Percentiles rank a stretch among this genome's conserved stretches.
Conservation (phyloP, 2,888 invertebrate species). For the Ochropleura leucogaster region DNA sequence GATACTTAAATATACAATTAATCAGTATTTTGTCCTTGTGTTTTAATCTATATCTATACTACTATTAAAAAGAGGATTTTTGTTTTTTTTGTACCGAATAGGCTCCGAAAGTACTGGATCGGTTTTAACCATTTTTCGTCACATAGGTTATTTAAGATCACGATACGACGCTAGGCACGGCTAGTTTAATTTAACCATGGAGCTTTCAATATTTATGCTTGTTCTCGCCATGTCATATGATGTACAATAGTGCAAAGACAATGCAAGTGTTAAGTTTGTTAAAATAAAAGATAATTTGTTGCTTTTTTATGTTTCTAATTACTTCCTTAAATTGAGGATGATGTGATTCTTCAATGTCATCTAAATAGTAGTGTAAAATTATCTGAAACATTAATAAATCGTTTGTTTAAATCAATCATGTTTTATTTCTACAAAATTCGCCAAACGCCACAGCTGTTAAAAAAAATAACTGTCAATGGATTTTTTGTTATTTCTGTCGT, state of each 20-base stretch:
- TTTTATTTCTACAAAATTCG: constrained; percentile 61
- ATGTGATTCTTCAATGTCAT: constrained; percentile 48
- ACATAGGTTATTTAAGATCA: too few species aligned
- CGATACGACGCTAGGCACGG: too few species aligned
- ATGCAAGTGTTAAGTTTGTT: constrained; percentile 68
- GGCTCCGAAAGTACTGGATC: too few species aligned
- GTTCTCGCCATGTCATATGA: constrained; percentile 17
- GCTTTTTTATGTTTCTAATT: constrained; percentile 39
- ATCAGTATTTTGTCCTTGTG: constrained; percentile 3
- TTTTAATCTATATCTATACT: not conserved
- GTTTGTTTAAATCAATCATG: constrained; percentile 79
- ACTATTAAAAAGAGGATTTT: too few species aligned
- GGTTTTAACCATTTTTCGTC: too few species aligned
- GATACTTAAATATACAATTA: constrained; percentile 5
- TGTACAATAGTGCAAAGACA: constrained; percentile 58
- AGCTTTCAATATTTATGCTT: constrained; percentile 20
- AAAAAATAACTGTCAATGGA: not conserved
- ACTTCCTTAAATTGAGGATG: constrained; percentile 28
- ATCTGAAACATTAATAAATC: constrained; percentile 80
- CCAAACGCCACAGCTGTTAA: not conserved
- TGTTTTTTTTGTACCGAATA: too few species aligned
- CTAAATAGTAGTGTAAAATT: constrained; percentile 76
- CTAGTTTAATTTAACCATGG: not conserved
- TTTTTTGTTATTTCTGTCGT: not conserved
- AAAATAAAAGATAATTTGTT: constrained; percentile 60